Base-by-base conservation (phyloP, 2,888 invertebrate species). In the Pyrrhosoma nymphula region DNA sequence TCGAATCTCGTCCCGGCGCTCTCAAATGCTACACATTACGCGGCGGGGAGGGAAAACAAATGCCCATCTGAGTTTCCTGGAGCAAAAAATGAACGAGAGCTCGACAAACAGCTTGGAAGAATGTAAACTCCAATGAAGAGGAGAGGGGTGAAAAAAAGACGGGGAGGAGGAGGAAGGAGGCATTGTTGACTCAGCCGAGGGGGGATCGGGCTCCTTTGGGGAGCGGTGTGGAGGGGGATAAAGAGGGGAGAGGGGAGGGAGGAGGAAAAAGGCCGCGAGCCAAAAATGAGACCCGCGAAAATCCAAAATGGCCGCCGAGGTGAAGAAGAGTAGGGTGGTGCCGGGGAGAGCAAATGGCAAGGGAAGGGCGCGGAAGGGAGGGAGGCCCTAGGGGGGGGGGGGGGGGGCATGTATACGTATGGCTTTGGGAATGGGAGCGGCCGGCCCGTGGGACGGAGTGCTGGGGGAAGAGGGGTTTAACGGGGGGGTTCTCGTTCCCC, bases 301-400 rank as follows among this genome's bases (percentile, higher is more conserved):
- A 35, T 82, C 82, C 26, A 82, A 82, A 82, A 82, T 82, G 82
- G 82, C 82, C 82, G 82, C 30, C 82, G 82, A 82, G 26, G n/a
- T 2, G 47, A 47, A 8, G 47, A 8, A 47, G 82, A 35, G 60
- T 35, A 14, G 0, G 16, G 12, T 20, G 20, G 47, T 2, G 60
- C 3, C 6, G 60, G 60, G 16, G 30, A 23, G 82, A 14, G 30
- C 82, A 82, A 16, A 26, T 69, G 69, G 26, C 60, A 69, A 69
- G 8, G 30, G 82, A 47, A 47, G 47, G 2, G 8, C 47, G 47
- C 4, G 35, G 82, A 35, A 82, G 35, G 47, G 69, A 10, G 69
- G 69, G 69, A n/a, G 82, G 12, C 30, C 16, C 35, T 14, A 10
- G 6, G 16, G 60, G 20, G 18, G 20, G 18, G 20, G 1, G 60